Evolutionary conservation across 2,888 invertebrate genomes (phyloP), one percentile per base, ranked within the genome.

Genomic region (Troilus luridus): DNA sequence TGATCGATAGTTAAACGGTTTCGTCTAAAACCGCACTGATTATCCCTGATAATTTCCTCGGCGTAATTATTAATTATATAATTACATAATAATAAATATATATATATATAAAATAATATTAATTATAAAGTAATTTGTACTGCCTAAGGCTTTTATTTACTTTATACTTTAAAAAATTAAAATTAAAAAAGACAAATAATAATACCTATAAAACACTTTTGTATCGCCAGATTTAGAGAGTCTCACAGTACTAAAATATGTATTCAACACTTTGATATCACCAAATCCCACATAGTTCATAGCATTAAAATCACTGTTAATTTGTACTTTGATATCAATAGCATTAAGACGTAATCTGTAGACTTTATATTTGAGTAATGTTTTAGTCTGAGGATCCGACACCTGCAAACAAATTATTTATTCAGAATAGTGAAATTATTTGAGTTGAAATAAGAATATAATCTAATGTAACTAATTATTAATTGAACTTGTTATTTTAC

Each of bases 141-240:
- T 41, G 5, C 41, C 41, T 41, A 41, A 41, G 41, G 41, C 5
- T 41, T 41, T 1, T 41, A 41, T 41, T 41, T 41, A 5, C 41
- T 41, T 41, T 41, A 41, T 41, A 41, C 41, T 41, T 41, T 3
- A 41, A 41, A 41, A 41, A 41, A 41, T 3, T 3, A 41, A 41
- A 41, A 41, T 3, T 3, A 41, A 41, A 41, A 41, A 41, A 41
- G 41, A 41, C 41, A 41, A 41, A 41, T 12, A 72, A 72, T 27
- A 72, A 41, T 77, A 77, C 72, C 41, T 77, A 9, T 77, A 77
- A 77, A 77, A 77, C 41, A 77, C 27, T 41, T 77, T 41, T 77
- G 41, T 8, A 8, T 19, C 9, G 6, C 5, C 17, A 24, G 12
- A 72, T 8, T 14, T 77, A 17, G 72, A 17, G 10, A 77, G 17